Evolutionary conservation across 2,888 invertebrate genomes (phyloP).

Genomic region (Apamea crenata): DNA sequence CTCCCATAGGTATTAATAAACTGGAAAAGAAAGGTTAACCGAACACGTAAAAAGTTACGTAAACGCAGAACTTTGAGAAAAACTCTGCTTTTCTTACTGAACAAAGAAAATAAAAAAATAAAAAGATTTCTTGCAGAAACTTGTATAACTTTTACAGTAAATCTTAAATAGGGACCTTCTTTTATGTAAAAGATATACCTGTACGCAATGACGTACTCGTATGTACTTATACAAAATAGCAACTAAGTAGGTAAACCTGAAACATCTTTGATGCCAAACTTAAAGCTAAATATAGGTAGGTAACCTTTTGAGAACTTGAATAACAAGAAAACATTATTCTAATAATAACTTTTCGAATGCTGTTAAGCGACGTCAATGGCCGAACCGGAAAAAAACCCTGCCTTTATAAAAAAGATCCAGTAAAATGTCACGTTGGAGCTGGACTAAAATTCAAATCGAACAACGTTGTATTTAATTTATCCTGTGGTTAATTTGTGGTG

Average conservation of each 20-base stretch:
- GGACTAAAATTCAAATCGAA: neutral
- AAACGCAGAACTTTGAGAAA: neutral
- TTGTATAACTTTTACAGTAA: too few species aligned
- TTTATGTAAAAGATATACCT: too few species aligned
- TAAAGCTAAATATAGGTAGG: neutral
- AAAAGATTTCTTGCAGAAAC: too few species aligned
- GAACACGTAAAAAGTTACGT: neutral
- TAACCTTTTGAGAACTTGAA: neutral
- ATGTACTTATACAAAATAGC: neutral
- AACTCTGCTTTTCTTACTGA: neutral
- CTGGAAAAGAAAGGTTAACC: neutral
- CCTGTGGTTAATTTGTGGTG: neutral
- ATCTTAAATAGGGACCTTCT: too few species aligned
- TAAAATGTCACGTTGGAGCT: neutral
- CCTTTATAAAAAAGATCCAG: neutral
- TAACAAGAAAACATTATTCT: neutral
- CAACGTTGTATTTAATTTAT: neutral
- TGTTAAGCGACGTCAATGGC: neutral
- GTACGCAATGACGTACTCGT: neutral
- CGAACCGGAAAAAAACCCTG: conserved; percentile 1
- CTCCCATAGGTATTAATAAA: neutral
- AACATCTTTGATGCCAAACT: neutral
- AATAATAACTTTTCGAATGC: neutral
- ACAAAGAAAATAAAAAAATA: too few species aligned
- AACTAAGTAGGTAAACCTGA: neutral